A percentile compares a stretch with the other conserved stretches of the same genome.
Conservation (phyloP, 2,888 invertebrate genomes). For the Acronicta aceris region DNA sequence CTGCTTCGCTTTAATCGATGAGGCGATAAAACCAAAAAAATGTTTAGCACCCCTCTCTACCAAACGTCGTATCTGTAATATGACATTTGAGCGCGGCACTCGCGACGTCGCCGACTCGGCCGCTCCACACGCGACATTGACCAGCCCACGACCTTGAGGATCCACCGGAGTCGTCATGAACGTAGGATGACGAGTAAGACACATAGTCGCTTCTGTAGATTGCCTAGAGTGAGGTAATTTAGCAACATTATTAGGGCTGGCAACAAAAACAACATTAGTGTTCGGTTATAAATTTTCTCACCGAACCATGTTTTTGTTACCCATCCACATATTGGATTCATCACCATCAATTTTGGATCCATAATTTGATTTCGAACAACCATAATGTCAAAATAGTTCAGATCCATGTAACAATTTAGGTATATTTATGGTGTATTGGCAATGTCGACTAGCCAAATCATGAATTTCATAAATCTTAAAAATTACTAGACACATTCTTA, state of each 20-base stretch:
- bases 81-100: slow-evolving; percentile 83
- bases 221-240: neutral
- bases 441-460: no score
- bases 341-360: no score
- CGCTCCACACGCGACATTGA: slow-evolving; percentile 64
- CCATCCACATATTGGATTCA: no score
- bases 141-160: slow-evolving; percentile 58
- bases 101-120: slow-evolving; percentile 67
- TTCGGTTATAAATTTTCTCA: no score
- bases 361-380: no score
- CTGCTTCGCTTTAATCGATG: neutral
- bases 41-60: slow-evolving; percentile 71
- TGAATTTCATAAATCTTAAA: no score
- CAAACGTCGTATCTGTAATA: slow-evolving; percentile 76
- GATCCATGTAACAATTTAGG: no score
- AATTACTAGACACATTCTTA: no score
- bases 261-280: neutral
- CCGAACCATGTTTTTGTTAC: no score
- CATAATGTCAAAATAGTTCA: no score
- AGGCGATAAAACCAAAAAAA: slow-evolving; percentile 51
- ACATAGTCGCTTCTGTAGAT: neutral
- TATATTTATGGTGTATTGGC: no score
- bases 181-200: slow-evolving; percentile 19
- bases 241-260: neutral
- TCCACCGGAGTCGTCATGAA: slow-evolving; percentile 33